Percentiles rank a stretch among this genome's conserved stretches.
These are phyloP conservation scores for Struthio camelus DNA, from an alignment of 2,113 vertebrate genomes.

Conservation along the genomic window DNA sequence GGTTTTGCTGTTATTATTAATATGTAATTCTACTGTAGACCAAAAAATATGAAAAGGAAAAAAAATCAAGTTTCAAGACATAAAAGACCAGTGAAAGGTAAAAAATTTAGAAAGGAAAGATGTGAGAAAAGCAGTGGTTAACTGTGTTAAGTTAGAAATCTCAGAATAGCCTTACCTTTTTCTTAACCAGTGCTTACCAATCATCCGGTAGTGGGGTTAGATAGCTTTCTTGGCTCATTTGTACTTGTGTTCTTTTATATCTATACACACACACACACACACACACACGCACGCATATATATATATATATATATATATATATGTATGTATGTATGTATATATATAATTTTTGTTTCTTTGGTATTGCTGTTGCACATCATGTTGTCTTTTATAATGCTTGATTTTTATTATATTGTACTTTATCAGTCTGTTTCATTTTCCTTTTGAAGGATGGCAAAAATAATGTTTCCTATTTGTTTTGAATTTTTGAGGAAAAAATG, in stretches of 20 bases:
- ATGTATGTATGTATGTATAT: not conserved
- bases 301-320: slow-evolving; percentile 46
- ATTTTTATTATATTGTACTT: slow-evolving; percentile 80
- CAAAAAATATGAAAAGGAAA: slow-evolving; percentile 78
- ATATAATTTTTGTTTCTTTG: slow-evolving; percentile 71
- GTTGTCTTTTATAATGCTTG: slow-evolving; percentile 76
- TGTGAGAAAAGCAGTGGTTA: slow-evolving; percentile 75
- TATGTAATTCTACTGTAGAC: slow-evolving; percentile 86
- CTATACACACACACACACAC: too few relatives aligned
- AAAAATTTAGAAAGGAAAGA: slow-evolving; percentile 62
- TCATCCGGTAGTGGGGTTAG: slow-evolving; percentile 71
- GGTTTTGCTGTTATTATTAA: slow-evolving; percentile 73
- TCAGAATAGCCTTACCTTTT: slow-evolving; percentile 80
- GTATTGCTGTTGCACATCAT: slow-evolving; percentile 80
- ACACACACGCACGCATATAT: too few relatives aligned
- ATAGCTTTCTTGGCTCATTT: slow-evolving; percentile 75
- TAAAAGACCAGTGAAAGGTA: slow-evolving; percentile 71
- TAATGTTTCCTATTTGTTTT: slow-evolving; percentile 73
- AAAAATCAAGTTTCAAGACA: slow-evolving; percentile 72
- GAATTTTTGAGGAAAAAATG: slow-evolving; percentile 74
- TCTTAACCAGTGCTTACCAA: slow-evolving; percentile 80
- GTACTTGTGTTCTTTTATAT: slow-evolving; percentile 64
- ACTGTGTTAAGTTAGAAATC: slow-evolving; percentile 75
- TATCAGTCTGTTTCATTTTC: slow-evolving; percentile 69
- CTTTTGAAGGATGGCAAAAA: slow-evolving; percentile 74